Evolutionary conservation across 2,888 invertebrate genomes (phyloP).

Genomic region (Strigamia transsilvanica): DNA sequence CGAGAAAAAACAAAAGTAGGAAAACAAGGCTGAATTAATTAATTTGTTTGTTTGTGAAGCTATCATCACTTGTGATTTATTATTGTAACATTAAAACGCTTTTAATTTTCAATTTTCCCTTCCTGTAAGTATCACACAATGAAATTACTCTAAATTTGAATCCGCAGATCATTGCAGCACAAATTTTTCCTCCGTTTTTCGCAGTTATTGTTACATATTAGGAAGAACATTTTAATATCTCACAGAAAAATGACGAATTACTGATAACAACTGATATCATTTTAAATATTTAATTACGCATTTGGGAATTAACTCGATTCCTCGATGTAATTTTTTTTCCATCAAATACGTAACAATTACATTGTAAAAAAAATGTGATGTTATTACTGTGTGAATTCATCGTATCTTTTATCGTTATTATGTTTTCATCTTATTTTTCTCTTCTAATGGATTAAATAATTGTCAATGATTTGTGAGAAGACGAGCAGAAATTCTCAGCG

Average conservation of each 20-base stretch:
- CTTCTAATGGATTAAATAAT: not conserved
- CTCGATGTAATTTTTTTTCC: not conserved
- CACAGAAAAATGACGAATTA: not conserved
- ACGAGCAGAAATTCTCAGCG: not conserved
- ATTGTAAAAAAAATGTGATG: no score
- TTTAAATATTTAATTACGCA: not conserved
- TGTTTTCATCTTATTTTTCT: not conserved
- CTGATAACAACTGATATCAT: not conserved
- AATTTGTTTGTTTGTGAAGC: constrained; percentile 18
- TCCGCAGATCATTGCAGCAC: not conserved
- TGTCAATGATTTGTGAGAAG: not conserved
- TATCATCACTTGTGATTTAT: constrained; percentile 32
- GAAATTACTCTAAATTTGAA: not conserved
- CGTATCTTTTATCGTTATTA: not conserved
- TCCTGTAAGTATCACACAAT: constrained; percentile 27
- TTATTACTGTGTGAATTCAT: not conserved
- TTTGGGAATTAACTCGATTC: not conserved
- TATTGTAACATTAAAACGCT: constrained; percentile 19
- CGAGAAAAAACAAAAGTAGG: not conserved
- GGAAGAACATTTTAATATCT: not conserved
- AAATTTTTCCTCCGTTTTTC: not conserved
- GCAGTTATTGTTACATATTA: not conserved
- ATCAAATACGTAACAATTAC: no score
- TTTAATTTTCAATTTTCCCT: constrained; percentile 35
- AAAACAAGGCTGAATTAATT: constrained; percentile 5